phyloP scores from a whole-genome alignment of 2,797 vertebrate genomes.

The Lophius americanus region DNA sequence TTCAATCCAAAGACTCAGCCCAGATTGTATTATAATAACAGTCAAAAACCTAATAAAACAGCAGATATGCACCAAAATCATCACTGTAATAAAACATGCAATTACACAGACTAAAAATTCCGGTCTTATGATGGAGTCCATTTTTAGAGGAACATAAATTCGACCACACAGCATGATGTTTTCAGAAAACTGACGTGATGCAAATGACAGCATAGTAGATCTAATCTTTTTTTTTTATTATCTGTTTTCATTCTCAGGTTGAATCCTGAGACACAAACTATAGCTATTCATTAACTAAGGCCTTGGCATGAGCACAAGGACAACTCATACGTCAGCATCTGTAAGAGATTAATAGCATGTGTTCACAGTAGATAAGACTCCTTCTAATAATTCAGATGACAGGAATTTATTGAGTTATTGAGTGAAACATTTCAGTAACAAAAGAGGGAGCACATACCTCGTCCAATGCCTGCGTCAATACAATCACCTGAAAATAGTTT shows the following conservation, averaged over 20 bases:
- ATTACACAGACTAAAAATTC: slow-evolving; percentile 4
- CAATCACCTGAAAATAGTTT: too few relatives aligned
- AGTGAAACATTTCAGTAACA: slow-evolving; percentile 6
- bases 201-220: slow-evolving; percentile 24
- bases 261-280: slow-evolving; percentile 7
- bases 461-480: too few relatives aligned
- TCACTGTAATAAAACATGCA: slow-evolving; percentile 9
- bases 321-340: slow-evolving; percentile 26
- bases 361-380: slow-evolving; percentile 15
- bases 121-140: background rate
- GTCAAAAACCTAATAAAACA: slow-evolving; percentile 1
- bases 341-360: slow-evolving; percentile 23
- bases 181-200: slow-evolving; percentile 30
- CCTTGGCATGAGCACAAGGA: slow-evolving; percentile 30
- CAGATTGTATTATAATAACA: slow-evolving; percentile 17
- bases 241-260: slow-evolving; percentile 14
- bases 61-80: slow-evolving; percentile 6
- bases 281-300: slow-evolving; percentile 39
- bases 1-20: slow-evolving; percentile 19
- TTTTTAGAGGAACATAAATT: slow-evolving; percentile 13
- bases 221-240: slow-evolving; percentile 2
- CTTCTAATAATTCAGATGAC: slow-evolving; percentile 14
- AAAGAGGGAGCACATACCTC: too few relatives aligned
- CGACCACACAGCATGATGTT: slow-evolving; percentile 36
- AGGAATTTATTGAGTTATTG: slow-evolving; percentile 16